Base-by-base conservation (phyloP, 1,140 invertebrate genomes). In the Alviniconcha marisindica region DNA sequence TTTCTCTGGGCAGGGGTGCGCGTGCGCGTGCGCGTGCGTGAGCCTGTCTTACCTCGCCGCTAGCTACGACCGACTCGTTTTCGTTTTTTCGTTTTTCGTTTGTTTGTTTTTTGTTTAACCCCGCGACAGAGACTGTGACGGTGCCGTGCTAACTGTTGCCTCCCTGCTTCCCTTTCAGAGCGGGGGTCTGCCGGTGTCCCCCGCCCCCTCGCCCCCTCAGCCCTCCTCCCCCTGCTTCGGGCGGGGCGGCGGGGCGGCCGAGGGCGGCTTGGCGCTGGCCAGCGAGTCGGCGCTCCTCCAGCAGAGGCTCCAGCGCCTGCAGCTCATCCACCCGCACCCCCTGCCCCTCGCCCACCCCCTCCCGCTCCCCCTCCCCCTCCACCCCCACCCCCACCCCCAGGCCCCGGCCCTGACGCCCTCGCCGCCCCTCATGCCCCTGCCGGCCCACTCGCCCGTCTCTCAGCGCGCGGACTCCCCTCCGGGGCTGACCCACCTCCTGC, bases 231-330 rank as follows among this genome's bases (percentile, higher is more conserved):
- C 91, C 76, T 90, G 90, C 82, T 77, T 84, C 85, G 63, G 74
- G 42, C 81, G 60, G 56, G 42, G 36, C 7, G 15, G 38, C 18
- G 12, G 36, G 18, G 78, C 36, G 36, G 14, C 14, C n/a, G 33
- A 21, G n/a, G 31, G 51, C 33, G 21, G 51, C 18, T 33, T 36
- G 40, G 63, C 56, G 74, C 51, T 31, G 42, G 88, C 88, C 40
- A 82, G 82, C 42, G 87, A 88, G 71, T 85, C 84, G 79, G 81
- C 82, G 60, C 93, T 84, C 21, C 83, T 91, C 0, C 89, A 91
- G 60, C 92, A 94, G 77, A 93, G 94, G 84, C 88, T 94, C 15
- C 94, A 94, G 84, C 88, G 92, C 79, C 89, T 94, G 7, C 93
- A 94, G 69, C 89, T 94, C 12, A 93, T 94, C 76, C 93, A 93